phyloP scores from a whole-genome alignment of 2,888 invertebrate genomes.

The Pteria penguin region DNA sequence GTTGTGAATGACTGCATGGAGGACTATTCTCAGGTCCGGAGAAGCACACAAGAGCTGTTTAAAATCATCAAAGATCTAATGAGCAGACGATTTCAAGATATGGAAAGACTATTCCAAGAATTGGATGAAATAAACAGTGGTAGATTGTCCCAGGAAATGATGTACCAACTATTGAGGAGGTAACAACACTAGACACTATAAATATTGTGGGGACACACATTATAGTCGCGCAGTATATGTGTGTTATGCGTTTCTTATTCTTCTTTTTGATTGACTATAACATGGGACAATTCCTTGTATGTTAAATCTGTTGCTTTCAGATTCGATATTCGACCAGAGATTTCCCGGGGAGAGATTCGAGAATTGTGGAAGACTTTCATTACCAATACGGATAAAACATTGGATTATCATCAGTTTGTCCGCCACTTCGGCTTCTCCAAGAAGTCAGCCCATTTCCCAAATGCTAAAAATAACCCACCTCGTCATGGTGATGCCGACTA shows the following conservation, averaged over 20 bases:
- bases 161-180: constrained; percentile 76
- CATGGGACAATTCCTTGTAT: no score
- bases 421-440: constrained; percentile 79
- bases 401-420: constrained; percentile 78
- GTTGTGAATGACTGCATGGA: constrained; percentile 44
- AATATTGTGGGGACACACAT: no score
- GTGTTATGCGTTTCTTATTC: no score
- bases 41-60: constrained; percentile 66
- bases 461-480: constrained; percentile 78
- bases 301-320: no score
- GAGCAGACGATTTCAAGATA: constrained; percentile 68
- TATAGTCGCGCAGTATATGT: no score
- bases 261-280: no score
- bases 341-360: constrained; percentile 78
- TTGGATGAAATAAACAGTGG: constrained; percentile 77
- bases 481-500: constrained; percentile 78
- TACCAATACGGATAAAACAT: constrained; percentile 77
- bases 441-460: constrained; percentile 78
- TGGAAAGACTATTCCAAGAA: constrained; percentile 75
- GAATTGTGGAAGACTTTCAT: constrained; percentile 79
- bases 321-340: constrained; percentile 72
- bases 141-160: constrained; percentile 77
- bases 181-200: constrained; percentile 49
- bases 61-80: constrained; percentile 72
- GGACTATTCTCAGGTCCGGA: constrained; percentile 50